Evolutionary conservation across 2,113 vertebrate genomes (phyloP), one percentile per base, ranked within the genome.

Genomic region (Chloropsis hardwickii): DNA sequence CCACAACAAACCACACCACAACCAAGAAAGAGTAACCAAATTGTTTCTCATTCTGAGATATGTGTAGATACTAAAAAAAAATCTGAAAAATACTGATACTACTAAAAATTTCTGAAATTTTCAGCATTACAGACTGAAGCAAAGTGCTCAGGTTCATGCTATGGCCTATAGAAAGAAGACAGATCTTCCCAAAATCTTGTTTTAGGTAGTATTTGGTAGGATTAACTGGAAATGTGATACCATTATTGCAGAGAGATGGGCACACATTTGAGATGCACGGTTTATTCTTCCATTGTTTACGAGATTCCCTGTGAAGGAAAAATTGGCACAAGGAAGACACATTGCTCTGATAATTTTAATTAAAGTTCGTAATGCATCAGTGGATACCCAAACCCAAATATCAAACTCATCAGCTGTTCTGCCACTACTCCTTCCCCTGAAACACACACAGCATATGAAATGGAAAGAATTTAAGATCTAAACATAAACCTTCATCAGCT

Each of bases 261-360:
- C 74, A 64, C 42, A 91, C 39, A 94, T 71, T 71, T 94, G 72
- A 95, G 65, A 79, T 56, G 37, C n/a, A 67, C 31, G 70, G 54
- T 95, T 97, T 85, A 86, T 95, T 57, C 50, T 86, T 70, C 62
- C 37, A 97, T 93, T 95, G 83, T 97, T 96, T 95, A 71, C 45
- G 71, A 91, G 67, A 61, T 71, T 95, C 67, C 74, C 81, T 92
- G 65, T 82, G 86, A 96, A 98, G 91, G 74, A 95, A 86, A 96
- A 60, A 93, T 92, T 97, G 94, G 81, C 72, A 93, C 54, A 40
- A 96, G 58, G 80, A 97, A 97, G 86, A 79, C 47, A 92, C 50
- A 78, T 74, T 82, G 40, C 73, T 65, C 81, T 91, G 86, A 97
- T 92, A n/a, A 92, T 97, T 97, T 98, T 97, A 98, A 98, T 98